These are phyloP conservation scores for Dufourea novaeangliae DNA, from an alignment of 1,140 invertebrate species.

Conservation along the genomic window DNA sequence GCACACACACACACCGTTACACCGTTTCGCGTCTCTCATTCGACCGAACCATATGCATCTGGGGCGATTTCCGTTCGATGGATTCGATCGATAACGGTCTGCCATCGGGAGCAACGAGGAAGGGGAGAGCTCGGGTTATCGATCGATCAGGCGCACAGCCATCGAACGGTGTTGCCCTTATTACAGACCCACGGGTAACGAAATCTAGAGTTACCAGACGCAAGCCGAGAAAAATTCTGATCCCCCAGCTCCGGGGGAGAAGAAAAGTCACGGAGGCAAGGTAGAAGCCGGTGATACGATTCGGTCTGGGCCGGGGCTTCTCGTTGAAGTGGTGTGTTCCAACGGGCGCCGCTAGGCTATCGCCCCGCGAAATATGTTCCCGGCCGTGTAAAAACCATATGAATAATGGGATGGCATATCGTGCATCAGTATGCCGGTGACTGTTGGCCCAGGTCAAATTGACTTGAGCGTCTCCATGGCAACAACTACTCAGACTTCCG, in stretches of 20 bases:
- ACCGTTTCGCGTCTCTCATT: no score
- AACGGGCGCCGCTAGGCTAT: conserved; percentile 31
- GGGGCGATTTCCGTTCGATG: conserved; percentile 1
- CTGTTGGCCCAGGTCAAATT: conserved; percentile 80
- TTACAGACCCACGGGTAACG: not conserved
- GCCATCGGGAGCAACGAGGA: no score
- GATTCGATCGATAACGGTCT: not conserved
- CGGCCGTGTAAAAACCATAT: conserved; percentile 70
- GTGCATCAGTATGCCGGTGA: conserved; percentile 76
- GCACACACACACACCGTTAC: no score
- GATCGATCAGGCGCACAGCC: not conserved
- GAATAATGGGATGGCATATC: conserved; percentile 74
- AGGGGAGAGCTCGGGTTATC: no score
- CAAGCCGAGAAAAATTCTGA: not conserved
- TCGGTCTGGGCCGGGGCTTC: conserved; percentile 9
- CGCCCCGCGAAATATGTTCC: conserved; percentile 63
- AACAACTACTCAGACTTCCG: conserved; percentile 79
- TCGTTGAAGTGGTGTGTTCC: conserved; percentile 8
- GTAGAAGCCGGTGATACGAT: conserved; percentile 15
- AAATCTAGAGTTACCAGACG: no score
- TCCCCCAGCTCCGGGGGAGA: not conserved
- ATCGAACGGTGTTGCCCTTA: not conserved
- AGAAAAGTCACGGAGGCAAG: not conserved
- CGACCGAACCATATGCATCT: not conserved
- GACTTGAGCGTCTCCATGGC: conserved; percentile 80